Evolutionary conservation across 2,797 vertebrate genomes (phyloP).

Genomic region (Onychomys leucogaster): DNA sequence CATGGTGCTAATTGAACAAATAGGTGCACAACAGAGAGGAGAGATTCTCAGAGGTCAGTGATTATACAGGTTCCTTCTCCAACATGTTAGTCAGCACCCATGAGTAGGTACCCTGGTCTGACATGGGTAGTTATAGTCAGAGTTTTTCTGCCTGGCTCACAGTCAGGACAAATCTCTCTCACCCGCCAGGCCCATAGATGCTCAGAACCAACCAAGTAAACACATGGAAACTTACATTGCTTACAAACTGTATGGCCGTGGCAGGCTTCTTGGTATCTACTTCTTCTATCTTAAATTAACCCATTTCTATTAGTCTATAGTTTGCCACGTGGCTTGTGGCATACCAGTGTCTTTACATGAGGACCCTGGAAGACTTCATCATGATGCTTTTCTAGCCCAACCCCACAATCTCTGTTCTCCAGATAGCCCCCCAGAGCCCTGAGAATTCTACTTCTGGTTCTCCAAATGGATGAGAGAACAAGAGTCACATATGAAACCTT

Average conservation of each 20-base stretch:
- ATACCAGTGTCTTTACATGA: too few relatives aligned
- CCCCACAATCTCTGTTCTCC: neutral
- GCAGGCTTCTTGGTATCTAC: too few relatives aligned
- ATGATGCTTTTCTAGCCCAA: neutral
- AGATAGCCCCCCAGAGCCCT: neutral
- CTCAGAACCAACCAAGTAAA: too few relatives aligned
- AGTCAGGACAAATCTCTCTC: too few relatives aligned
- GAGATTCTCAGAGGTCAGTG: neutral
- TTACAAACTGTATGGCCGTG: too few relatives aligned
- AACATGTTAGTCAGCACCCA: neutral
- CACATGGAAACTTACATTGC: too few relatives aligned
- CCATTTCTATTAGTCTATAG: too few relatives aligned
- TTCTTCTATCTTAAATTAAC: too few relatives aligned
- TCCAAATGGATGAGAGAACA: conserved; percentile 37
- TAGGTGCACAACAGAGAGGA: neutral
- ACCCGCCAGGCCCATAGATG: too few relatives aligned
- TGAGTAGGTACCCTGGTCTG: neutral
- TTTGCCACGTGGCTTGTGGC: too few relatives aligned
- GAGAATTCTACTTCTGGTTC: neutral
- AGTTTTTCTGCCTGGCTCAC: too few relatives aligned
- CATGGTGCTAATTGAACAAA: neutral
- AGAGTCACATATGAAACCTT: conserved; percentile 7
- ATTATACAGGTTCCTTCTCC: neutral
- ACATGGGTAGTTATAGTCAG: neutral
- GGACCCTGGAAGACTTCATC: neutral